Evolutionary conservation across 2,797 vertebrate genomes (phyloP).

Genomic region (Pseudochromis fuscus): DNA sequence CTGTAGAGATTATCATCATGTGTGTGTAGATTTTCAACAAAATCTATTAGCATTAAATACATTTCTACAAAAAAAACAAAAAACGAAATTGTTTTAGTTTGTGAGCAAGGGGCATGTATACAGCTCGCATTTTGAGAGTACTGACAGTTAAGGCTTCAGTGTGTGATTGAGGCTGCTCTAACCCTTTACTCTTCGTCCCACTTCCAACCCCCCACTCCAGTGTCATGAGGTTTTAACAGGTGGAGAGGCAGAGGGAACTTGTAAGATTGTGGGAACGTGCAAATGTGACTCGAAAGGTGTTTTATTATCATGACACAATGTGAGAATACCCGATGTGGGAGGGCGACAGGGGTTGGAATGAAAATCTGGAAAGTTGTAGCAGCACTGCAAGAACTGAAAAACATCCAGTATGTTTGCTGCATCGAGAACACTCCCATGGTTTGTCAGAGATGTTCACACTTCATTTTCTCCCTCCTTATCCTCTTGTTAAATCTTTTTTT

Average conservation of each 20-base stretch:
- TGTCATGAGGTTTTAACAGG: constrained; percentile 1
- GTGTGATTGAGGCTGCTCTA: neutral
- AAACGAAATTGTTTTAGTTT: neutral
- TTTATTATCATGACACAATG: neutral
- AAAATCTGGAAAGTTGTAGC: neutral
- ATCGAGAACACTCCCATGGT: neutral
- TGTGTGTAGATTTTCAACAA: too few relatives aligned
- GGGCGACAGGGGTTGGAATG: neutral
- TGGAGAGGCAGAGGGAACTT: neutral
- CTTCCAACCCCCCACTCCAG: neutral
- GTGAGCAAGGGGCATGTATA: neutral
- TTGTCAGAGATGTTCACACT: neutral
- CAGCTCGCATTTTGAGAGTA: neutral
- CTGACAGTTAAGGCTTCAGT: too few relatives aligned
- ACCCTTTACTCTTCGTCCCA: neutral
- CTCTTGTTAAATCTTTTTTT: neutral
- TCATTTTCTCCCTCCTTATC: neutral
- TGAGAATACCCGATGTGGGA: neutral
- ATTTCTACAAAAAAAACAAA: too few relatives aligned
- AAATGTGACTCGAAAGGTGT: constrained; percentile 6
- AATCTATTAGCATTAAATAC: too few relatives aligned
- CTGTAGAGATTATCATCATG: too few relatives aligned
- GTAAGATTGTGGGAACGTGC: neutral
- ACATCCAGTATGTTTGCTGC: neutral
- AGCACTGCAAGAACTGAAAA: neutral